Evolutionary conservation across 2,113 vertebrate species (phyloP).

Genomic region (Rhinoderma darwinii): DNA sequence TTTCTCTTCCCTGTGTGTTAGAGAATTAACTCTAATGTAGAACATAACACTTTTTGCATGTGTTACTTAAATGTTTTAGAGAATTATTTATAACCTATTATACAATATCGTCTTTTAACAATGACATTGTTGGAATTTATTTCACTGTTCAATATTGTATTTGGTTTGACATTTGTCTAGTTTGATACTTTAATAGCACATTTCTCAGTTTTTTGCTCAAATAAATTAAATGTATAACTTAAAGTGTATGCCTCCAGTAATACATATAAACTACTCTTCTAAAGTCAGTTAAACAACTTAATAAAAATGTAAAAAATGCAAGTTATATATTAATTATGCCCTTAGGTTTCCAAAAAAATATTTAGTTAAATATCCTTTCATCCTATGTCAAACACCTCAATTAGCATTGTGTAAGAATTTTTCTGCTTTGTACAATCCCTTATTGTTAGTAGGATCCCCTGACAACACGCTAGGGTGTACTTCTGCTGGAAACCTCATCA

Average conservation of each 20-base stretch:
- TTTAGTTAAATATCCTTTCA: no score
- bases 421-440: no score
- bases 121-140: not conserved
- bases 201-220: not conserved
- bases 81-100: slow-evolving; percentile 47
- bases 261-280: not conserved
- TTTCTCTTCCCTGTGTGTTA: slow-evolving; percentile 30
- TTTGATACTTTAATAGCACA: not conserved
- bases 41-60: slow-evolving; percentile 44
- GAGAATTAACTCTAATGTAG: slow-evolving; percentile 42
- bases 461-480: no score
- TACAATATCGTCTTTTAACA: not conserved
- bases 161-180: slow-evolving; percentile 9
- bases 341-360: no score
- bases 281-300: not conserved
- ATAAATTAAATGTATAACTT: not conserved
- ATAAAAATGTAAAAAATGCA: not conserved
- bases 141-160: slow-evolving; percentile 12
- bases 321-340: no score
- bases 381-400: no score
- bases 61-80: slow-evolving; percentile 37
- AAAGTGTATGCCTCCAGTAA: not conserved
- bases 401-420: no score
- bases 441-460: no score
- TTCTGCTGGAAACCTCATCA: no score